Conservation (phyloP, 2,888 invertebrate genomes). For the Crematogaster levior region DNA sequence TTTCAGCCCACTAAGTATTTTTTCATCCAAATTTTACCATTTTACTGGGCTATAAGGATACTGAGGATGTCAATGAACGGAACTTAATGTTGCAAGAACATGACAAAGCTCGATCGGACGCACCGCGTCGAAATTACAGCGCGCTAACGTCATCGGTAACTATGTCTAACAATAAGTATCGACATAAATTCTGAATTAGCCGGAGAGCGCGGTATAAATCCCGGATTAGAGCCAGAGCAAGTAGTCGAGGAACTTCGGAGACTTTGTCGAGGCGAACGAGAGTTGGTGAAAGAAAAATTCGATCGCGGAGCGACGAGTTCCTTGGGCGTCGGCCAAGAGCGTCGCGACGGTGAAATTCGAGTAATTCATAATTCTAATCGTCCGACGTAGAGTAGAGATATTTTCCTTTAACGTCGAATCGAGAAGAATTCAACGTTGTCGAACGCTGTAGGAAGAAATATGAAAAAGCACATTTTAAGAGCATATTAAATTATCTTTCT, state of each 20-base stretch:
- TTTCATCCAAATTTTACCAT: too few relatives aligned
- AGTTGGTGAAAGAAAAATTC: slow-evolving; percentile 60
- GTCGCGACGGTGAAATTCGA: slow-evolving; percentile 26
- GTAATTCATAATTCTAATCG: slow-evolving; percentile 58
- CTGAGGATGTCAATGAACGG: neutral
- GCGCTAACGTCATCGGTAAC: slow-evolving; percentile 38
- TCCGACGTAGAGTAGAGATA: slow-evolving; percentile 7
- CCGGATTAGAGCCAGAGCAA: slow-evolving; percentile 43
- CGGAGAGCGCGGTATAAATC: slow-evolving; percentile 41
- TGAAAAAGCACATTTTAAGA: neutral
- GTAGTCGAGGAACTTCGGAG: slow-evolving; percentile 13
- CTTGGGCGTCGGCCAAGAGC: slow-evolving; percentile 56
- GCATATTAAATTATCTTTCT: neutral
- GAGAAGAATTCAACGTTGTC: slow-evolving; percentile 18
- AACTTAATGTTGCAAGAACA: slow-evolving; percentile 27
- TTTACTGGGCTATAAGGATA: too few relatives aligned
- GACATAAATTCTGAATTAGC: slow-evolving; percentile 56
- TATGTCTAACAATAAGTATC: slow-evolving; percentile 50
- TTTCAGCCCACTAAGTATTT: too few relatives aligned
- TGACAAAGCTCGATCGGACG: slow-evolving; percentile 1
- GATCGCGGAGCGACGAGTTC: slow-evolving; percentile 32
- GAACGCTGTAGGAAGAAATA: neutral
- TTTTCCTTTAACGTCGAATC: slow-evolving; percentile 4
- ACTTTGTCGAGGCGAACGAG: slow-evolving; percentile 40
- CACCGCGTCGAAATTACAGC: slow-evolving; percentile 13